Evolutionary conservation across 2,797 vertebrate genomes (phyloP), one percentile per base, ranked within the genome.

Genomic region (Synanceia verrucosa): DNA sequence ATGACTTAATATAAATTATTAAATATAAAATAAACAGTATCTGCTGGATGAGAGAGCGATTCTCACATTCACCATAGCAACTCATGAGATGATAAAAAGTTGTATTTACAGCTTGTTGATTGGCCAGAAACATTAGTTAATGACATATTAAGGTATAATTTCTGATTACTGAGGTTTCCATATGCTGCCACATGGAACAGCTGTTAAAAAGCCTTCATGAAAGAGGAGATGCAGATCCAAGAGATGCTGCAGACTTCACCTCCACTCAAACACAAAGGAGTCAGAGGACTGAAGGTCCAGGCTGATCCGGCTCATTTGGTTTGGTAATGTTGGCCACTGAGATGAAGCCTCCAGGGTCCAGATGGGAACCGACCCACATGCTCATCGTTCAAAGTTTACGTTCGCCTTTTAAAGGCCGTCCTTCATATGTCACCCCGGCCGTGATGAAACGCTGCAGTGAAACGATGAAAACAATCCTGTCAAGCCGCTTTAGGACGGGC

Each of bases 221-320:
- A n/a, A n/a, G n/a, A n/a, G n/a, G n/a, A n/a, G n/a, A n/a, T n/a
- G n/a, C n/a, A n/a, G n/a, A n/a, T n/a, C n/a, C 12, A 43, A 43
- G 26, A 31, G n/a, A 29, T 53, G 61, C 61, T 61, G 31, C 39
- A 34, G 47, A 21, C 74, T 56, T 37, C 0, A 31, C 2, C 11
- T 10, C 28, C 63, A 59, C 59, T 33, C 29, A 39, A 21, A 52
- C 2, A 52, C 58, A 11, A 5, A 26, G 39, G 31, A 24, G 64
- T 53, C 33, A 48, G 31, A 63, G 9, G 18, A 48, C 13, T 61
- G 12, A 71, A 21, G 61, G 59, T 76, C 81, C 65, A 13, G 13
- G 34, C 62, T 62, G 37, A 62, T 14, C n/a, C 34, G n/a, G 44
- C 63, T 79, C 73, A 75, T 84, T 86, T 76, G 78, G 63, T 87